These are phyloP conservation scores for Gymnocypris eckloni DNA, from an alignment of 2,797 vertebrate genomes.

Conservation along the genomic window DNA sequence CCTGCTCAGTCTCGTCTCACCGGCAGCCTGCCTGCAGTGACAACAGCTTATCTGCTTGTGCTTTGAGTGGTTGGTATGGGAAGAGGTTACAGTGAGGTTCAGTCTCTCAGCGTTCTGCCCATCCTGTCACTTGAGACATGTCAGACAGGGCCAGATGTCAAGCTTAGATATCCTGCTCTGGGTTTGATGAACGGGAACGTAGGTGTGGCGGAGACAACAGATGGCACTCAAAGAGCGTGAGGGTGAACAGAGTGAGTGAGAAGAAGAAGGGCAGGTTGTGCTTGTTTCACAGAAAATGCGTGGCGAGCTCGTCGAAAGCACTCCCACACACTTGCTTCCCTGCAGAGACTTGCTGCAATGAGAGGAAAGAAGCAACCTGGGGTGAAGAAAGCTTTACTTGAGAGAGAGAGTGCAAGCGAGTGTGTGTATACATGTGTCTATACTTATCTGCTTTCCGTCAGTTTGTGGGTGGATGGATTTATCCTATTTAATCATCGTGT, in stretches of 20 bases:
- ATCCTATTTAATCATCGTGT: not conserved
- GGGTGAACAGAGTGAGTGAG: conserved; percentile 24
- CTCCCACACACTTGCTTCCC: conserved; percentile 47
- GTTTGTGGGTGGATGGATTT: conserved; percentile 32
- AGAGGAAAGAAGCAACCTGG: conserved; percentile 39
- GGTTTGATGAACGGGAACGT: conserved; percentile 36
- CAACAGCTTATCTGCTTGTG: conserved; percentile 33
- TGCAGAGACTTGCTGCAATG: conserved; percentile 33
- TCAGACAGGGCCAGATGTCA: conserved; percentile 36
- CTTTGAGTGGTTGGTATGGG: conserved; percentile 14
- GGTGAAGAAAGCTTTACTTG: conserved; percentile 39
- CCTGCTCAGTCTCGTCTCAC: not conserved
- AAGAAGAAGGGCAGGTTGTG: conserved; percentile 30
- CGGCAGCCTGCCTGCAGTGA: conserved; percentile 20
- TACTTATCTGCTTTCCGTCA: conserved; percentile 34
- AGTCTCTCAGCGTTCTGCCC: conserved; percentile 3
- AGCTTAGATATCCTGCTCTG: conserved; percentile 39
- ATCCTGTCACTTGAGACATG: conserved; percentile 41
- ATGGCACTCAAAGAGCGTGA: conserved; percentile 15
- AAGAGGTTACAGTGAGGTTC: conserved; percentile 36
- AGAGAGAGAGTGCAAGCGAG: not conserved
- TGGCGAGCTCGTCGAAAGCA: conserved; percentile 36
- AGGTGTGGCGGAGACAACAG: conserved; percentile 47
- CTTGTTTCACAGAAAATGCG: conserved; percentile 18
- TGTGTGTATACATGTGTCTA: conserved; percentile 22